Conservation (phyloP, 2,888 invertebrate species). For the Hybos culiciformis region DNA sequence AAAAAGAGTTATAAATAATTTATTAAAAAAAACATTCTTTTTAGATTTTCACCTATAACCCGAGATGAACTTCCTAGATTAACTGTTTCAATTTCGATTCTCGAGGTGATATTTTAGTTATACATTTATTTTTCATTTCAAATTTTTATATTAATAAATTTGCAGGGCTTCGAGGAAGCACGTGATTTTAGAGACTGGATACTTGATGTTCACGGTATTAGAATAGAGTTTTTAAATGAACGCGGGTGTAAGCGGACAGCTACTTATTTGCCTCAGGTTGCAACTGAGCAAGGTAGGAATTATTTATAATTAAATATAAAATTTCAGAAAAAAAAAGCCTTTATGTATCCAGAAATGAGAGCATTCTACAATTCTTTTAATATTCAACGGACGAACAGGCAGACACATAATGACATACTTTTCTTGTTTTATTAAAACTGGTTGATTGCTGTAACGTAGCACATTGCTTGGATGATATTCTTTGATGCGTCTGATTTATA, state of each 20-base stretch:
- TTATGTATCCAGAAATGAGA: neutral
- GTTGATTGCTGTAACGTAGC: too few species aligned
- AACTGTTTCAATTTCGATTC: slow-evolving; percentile 89
- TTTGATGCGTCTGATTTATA: too few species aligned
- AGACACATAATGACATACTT: too few species aligned
- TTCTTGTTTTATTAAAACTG: too few species aligned
- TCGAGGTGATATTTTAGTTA: slow-evolving; percentile 41
- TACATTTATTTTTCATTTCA: neutral
- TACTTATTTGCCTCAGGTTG: slow-evolving; percentile 97
- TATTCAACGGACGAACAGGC: too few species aligned
- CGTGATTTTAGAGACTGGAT: slow-evolving; percentile 94
- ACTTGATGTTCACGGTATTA: slow-evolving; percentile 90
- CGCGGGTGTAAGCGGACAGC: slow-evolving; percentile 89
- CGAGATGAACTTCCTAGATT: slow-evolving; percentile 86
- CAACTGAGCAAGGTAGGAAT: slow-evolving; percentile 84
- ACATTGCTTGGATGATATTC: too few species aligned
- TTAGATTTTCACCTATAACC: slow-evolving; percentile 90
- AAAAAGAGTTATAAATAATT: too few species aligned
- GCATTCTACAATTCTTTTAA: neutral
- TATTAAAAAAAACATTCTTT: too few species aligned
- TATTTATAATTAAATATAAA: neutral
- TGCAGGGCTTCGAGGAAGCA: slow-evolving; percentile 80
- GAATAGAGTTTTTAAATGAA: slow-evolving; percentile 93
- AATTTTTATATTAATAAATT: neutral
- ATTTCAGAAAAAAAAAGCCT: neutral